phyloP scores from a whole-genome alignment of 92 coral and sea anemone genomes.

The Montipora capitata region DNA sequence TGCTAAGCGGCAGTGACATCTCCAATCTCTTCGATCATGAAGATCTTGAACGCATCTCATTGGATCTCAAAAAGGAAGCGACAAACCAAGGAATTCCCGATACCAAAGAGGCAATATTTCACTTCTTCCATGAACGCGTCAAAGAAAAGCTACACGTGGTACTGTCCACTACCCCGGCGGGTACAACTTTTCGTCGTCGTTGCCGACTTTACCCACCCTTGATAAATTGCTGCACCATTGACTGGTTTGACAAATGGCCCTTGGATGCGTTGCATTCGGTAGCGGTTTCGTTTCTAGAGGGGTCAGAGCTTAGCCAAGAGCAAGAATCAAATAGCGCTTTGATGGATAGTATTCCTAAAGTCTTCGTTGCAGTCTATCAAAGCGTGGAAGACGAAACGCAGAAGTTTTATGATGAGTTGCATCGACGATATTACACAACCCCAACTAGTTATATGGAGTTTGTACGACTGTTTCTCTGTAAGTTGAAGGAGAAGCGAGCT shows the following conservation, averaged over 20 bases:
- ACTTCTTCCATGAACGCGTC: conserved; percentile 92
- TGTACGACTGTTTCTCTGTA: conserved; percentile 79
- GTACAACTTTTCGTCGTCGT: conserved; percentile 87
- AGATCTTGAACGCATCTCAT: conserved; percentile 86
- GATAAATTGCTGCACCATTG: conserved; percentile 95
- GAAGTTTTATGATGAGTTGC: conserved; percentile 84
- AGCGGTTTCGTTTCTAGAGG: conserved; percentile 85
- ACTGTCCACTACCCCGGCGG: conserved; percentile 95
- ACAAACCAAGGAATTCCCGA: conserved; percentile 77
- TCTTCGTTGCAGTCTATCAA: conserved; percentile 82
- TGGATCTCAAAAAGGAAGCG: conserved; percentile 82
- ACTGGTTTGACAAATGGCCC: conserved; percentile 99
- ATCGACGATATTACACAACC: conserved; percentile 87
- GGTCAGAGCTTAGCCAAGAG: conserved; percentile 67
- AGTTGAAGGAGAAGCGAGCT: conserved; percentile 82
- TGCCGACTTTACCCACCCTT: conserved; percentile 95
- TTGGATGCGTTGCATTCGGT: conserved; percentile 93
- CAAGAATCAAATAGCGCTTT: conserved; percentile 26
- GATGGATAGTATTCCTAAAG: conserved; percentile 41
- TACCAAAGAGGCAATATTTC: conserved; percentile 88
- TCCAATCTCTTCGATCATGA: conserved; percentile 88
- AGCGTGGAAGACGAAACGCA: conserved; percentile 87
- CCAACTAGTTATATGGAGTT: conserved; percentile 97
- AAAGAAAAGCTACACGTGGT: conserved; percentile 86
- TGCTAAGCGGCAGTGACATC: conserved; percentile 85